Evolutionary conservation across 2,113 vertebrate genomes (phyloP).

Genomic region (Toxotes chatareus): DNA sequence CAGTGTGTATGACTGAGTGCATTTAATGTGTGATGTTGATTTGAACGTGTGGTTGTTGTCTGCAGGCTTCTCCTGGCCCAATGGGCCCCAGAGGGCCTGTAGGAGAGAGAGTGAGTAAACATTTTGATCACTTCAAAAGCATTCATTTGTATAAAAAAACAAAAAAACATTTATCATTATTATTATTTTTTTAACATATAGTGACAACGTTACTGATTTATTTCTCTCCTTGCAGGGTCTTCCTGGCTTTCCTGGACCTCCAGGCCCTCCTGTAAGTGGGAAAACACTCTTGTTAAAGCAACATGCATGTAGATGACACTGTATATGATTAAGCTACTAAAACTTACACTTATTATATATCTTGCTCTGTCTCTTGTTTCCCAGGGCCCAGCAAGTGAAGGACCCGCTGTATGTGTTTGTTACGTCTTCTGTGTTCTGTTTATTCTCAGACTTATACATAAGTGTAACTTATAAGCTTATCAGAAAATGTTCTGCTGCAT

Average conservation of each 20-base stretch:
- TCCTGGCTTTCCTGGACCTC: constrained; percentile 85
- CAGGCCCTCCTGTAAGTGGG: constrained; percentile 83
- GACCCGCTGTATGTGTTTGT: constrained; percentile 81
- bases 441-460: not conserved
- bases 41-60: constrained; percentile 34
- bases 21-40: not conserved
- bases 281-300: not conserved
- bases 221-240: constrained; percentile 77
- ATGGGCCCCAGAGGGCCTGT: constrained; percentile 85
- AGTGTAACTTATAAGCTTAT: not conserved
- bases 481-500: not conserved
- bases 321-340: not conserved
- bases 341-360: not conserved
- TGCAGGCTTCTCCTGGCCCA: constrained; percentile 80
- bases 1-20: not conserved
- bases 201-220: not conserved
- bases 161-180: not conserved
- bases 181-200: not conserved
- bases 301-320: not conserved
- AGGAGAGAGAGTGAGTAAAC: constrained; percentile 84
- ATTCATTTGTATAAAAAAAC: too few species aligned
- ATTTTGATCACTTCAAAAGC: not conserved
- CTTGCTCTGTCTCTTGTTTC: constrained; percentile 25
- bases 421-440: not conserved
- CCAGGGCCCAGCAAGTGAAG: constrained; percentile 82